Percentiles rank a stretch among this genome's conserved stretches.
These are phyloP conservation scores for Scopus umbretta DNA, from an alignment of 2,113 vertebrate species.

Conservation along the genomic window DNA sequence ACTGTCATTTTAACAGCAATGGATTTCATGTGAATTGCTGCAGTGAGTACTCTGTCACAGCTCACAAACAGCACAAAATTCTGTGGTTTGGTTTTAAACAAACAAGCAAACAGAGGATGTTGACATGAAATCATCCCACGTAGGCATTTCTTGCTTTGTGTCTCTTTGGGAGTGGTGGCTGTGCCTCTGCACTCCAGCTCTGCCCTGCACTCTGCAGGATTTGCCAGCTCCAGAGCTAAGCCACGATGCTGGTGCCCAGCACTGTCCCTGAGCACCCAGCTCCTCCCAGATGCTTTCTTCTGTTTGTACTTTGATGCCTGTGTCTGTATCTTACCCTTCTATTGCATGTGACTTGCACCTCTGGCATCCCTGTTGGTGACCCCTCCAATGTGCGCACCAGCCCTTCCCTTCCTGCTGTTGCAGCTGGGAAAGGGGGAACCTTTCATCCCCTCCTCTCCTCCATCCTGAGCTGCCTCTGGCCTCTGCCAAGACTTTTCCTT, in stretches of 20 bases:
- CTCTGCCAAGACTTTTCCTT: not conserved
- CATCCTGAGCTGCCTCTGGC: not conserved
- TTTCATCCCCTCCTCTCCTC: not conserved
- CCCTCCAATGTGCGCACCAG: not conserved
- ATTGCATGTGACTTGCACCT: not conserved
- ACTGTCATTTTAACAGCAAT: not conserved
- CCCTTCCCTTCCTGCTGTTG: not conserved
- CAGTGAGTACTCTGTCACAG: not conserved
- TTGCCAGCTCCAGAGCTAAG: not conserved
- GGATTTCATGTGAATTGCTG: not conserved
- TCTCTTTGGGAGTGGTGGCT: not conserved
- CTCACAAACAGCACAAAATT: not conserved
- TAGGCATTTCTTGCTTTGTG: not conserved
- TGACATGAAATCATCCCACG: not conserved
- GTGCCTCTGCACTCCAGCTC: not conserved
- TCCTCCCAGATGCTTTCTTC: not conserved
- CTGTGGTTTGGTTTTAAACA: not conserved
- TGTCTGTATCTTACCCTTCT: not conserved
- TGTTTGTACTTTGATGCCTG: not conserved
- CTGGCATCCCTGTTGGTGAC: not conserved
- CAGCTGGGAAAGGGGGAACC: not conserved
- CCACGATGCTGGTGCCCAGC: not conserved
- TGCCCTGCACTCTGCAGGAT: not conserved
- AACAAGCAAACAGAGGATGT: not conserved
- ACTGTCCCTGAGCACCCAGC: accelerated